Base-by-base conservation (phyloP, 2,113 vertebrate genomes). In the Ahaetulla prasina region DNA sequence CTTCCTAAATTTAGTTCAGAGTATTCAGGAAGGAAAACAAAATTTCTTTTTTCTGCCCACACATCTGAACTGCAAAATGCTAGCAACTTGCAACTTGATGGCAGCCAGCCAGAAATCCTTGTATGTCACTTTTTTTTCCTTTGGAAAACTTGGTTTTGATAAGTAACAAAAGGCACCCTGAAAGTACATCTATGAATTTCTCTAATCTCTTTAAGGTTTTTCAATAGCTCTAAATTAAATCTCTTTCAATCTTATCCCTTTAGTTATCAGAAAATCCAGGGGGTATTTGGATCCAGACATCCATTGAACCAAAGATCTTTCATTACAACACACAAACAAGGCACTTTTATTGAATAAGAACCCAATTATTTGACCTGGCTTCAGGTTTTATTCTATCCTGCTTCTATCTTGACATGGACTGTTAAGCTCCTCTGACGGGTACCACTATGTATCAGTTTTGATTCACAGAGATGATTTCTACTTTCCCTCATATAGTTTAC, bases 311-410 rank as follows among this genome's bases (percentile, higher is more conserved):
- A 96, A 96, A 96, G 95, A 96, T 96, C 97, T 98, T 98, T 98
- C 97, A 98, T 97, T 97, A 97, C 96, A 96, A 94, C 96, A 96
- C 96, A 97, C 95, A 97, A 97, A 97, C 97, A 96, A 92, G 97
- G 96, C 95, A 97, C 96, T 98, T 98, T 98, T 98, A 99, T 98
- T 98, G 98, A 98, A 98, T 98, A 98, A 98, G 98, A 99, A 98
- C 98, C 98, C 98, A 99, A 99, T 99, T 99, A 99, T 98, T 99
- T 99, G 99, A 98, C 97, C 97, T 93, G 95, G 96, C 97, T 98
- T 98, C 98, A 98, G 97, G 97, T 98, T 98, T 97, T 97, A 97
- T 97, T 98, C 96, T 97, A 96, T 94, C 95, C 97, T 95, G 98
- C 96, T 60, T 97, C 98, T 96, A 98, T 97, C 97, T 97, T 96